phyloP scores from a whole-genome alignment of 2,113 vertebrate species.

The Notarius quadriscutis region DNA sequence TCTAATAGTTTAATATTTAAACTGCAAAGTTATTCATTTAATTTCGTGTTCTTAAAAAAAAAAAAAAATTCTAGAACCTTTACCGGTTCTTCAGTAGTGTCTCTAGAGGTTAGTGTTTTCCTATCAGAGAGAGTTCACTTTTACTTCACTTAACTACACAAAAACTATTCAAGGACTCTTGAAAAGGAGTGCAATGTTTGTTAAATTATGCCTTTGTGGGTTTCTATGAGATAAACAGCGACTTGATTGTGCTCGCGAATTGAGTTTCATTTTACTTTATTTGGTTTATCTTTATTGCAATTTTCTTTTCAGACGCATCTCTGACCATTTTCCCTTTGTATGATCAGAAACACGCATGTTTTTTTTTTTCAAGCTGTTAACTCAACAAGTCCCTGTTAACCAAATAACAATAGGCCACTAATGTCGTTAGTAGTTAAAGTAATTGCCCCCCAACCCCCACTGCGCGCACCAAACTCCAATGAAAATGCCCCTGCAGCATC shows the following conservation, averaged over 20 bases:
- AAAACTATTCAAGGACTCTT: background rate
- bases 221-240: background rate
- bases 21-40: background rate
- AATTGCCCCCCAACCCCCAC: background rate
- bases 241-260: background rate
- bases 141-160: background rate
- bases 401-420: background rate
- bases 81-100: background rate
- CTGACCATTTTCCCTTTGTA: too few species aligned
- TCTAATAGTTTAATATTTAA: background rate
- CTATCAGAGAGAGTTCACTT: background rate
- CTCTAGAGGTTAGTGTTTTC: background rate
- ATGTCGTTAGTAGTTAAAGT: conserved; percentile 11
- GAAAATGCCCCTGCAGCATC: conserved; percentile 2
- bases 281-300: background rate
- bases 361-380: background rate
- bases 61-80: background rate
- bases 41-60: background rate
- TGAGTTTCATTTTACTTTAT: background rate
- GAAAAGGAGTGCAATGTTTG: background rate
- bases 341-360: background rate
- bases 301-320: background rate
- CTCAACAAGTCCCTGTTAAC: conserved; percentile 26
- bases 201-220: background rate
- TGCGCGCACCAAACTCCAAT: background rate